These are phyloP conservation scores for Tipula unca DNA, from an alignment of 2,888 invertebrate species.

Conservation along the genomic window DNA sequence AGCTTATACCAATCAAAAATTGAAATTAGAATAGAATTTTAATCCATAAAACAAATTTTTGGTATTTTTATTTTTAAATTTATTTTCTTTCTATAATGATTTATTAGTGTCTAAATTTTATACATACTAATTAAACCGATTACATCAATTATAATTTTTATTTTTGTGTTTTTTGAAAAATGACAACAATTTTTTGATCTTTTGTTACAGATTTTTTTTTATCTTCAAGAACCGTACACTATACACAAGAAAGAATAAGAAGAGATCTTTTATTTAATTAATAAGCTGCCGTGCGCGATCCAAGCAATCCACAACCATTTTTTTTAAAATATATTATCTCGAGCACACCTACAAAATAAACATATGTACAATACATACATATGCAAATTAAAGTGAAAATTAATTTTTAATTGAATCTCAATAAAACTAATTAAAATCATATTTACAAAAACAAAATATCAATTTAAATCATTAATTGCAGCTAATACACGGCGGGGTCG, in stretches of 20 bases:
- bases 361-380: too few relatives aligned
- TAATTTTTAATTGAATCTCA: not conserved
- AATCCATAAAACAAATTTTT: slow-evolving; percentile 1
- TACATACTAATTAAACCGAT: not conserved
- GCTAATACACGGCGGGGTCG: not conserved
- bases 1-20: slow-evolving; percentile 8
- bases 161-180: not conserved
- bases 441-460: too few relatives aligned
- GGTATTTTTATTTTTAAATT: not conserved
- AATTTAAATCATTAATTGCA: not conserved
- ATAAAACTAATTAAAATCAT: not conserved
- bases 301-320: not conserved
- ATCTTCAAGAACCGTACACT: not conserved
- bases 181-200: not conserved
- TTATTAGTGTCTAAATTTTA: not conserved
- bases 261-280: not conserved
- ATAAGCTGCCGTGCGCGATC: too few relatives aligned
- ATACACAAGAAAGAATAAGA: not conserved
- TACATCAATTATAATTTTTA: not conserved
- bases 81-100: not conserved
- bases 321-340: too few relatives aligned
- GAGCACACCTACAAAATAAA: not conserved
- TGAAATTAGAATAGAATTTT: not conserved
- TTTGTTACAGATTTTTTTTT: not conserved
- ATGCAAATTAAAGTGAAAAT: not conserved